Conservation (phyloP, 2,113 vertebrate species). For the Helogale parvula region DNA sequence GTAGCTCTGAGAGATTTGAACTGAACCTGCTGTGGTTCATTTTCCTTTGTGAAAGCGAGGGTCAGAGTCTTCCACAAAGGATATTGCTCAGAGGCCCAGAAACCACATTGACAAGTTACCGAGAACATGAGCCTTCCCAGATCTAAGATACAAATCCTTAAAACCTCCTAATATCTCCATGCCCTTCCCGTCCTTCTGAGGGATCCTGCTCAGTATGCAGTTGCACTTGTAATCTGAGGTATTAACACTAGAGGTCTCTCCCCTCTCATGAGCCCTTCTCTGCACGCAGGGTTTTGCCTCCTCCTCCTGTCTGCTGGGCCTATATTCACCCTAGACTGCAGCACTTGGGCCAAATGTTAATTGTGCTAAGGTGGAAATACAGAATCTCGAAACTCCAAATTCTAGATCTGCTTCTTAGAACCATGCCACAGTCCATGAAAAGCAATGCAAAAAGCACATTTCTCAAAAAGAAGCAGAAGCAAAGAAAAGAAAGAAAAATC, state of each 20-base stretch:
- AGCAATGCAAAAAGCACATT: not conserved
- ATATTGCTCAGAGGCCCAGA: not conserved
- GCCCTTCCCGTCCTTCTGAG: not conserved
- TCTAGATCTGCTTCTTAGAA: not conserved
- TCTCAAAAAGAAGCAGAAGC: not conserved
- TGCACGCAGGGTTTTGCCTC: not conserved
- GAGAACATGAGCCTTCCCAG: not conserved
- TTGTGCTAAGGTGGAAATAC: not conserved
- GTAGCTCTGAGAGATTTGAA: not conserved
- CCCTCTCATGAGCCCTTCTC: slow-evolving; percentile 9
- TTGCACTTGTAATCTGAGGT: slow-evolving; percentile 54
- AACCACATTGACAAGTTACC: not conserved
- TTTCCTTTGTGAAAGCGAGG: not conserved
- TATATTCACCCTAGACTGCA: not conserved
- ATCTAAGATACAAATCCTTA: not conserved
- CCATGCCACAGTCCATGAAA: not conserved
- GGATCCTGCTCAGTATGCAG: not conserved
- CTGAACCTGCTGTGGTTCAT: not conserved
- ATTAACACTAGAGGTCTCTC: slow-evolving; percentile 73
- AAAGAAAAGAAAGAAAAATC: no score
- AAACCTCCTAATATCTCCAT: not conserved
- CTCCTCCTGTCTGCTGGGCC: not conserved
- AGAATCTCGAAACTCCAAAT: not conserved
- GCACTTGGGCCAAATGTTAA: not conserved
- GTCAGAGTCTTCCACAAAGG: not conserved